Conservation (phyloP, 2,888 invertebrate genomes). For the Adineta ricciae region DNA sequence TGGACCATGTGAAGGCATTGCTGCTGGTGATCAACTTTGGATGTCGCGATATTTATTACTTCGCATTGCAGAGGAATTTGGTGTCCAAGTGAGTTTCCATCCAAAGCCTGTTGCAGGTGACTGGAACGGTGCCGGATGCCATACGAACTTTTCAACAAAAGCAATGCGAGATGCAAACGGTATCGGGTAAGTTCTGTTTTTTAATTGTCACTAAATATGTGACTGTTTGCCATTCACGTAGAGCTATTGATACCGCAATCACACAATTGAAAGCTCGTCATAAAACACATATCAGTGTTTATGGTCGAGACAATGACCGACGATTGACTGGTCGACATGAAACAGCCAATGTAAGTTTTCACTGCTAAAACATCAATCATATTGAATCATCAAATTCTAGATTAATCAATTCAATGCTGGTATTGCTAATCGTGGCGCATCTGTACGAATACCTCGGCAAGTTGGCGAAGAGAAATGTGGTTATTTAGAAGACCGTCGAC, state of each 20-base stretch:
- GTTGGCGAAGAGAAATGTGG: conserved; percentile 82
- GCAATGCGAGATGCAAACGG: conserved; percentile 64
- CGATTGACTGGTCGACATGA: conserved; percentile 83
- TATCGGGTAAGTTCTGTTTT: conserved; percentile 35
- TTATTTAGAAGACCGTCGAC: conserved; percentile 80
- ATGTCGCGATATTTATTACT: conserved; percentile 52
- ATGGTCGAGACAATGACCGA: conserved; percentile 90
- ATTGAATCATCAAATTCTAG: neutral
- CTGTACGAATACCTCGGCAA: conserved; percentile 81
- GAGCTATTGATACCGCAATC: conserved; percentile 82
- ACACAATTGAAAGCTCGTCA: conserved; percentile 82
- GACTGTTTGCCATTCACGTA: conserved; percentile 52
- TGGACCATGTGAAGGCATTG: conserved; percentile 77
- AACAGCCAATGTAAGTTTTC: conserved; percentile 62
- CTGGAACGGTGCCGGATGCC: conserved; percentile 65
- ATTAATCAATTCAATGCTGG: conserved; percentile 86
- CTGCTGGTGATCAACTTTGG: conserved; percentile 54
- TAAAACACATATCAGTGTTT: conserved; percentile 81
- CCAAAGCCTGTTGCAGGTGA: conserved; percentile 53
- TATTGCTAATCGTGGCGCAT: conserved; percentile 83
- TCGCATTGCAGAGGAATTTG: conserved; percentile 54
- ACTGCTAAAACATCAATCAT: too few relatives aligned
- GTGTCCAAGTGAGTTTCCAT: conserved; percentile 52
- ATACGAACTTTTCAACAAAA: conserved; percentile 87
- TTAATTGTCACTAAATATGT: neutral